Base-by-base conservation (phyloP, 30 jellyfish, hydroid and myxozoan genomes). In the Hydra vulgaris region DNA sequence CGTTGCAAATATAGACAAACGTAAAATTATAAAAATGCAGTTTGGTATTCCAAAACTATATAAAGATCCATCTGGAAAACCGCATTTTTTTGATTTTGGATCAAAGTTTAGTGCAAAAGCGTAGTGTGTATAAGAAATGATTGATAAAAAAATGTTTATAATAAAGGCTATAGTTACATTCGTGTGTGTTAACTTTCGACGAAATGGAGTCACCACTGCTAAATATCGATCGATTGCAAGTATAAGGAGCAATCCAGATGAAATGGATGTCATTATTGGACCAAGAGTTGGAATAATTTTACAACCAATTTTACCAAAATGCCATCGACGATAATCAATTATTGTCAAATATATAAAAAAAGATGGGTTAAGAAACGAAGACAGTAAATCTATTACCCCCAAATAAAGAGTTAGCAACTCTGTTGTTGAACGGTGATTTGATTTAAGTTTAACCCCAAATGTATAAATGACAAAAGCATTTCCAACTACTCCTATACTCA, bases 271-370 rank as follows among this genome's bases (percentile, higher is more conserved):
- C 83, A 70, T 66, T 8, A 80, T 80, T 68, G 83, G 83, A 19
- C 83, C 83, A 15, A 80, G 25, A 0, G 87, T 27, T 18, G 87
- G 87, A 7, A 80, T 15, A 8, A 80, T 25, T 20, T 66, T 56
- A 52, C 87, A 80, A 1, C 87, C 87, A 1, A 17, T 20, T 17
- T 80, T 18, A 66, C 87, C 87, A 70, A 80, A 80, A 80, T 68
- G 84, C 87, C 87, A 80, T 26, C 52, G 53, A 3, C 22, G 1
- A 53, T 25, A 70, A 23, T 70, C 18, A 0, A 15, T 21, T 21
- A 25, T 8, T 17, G 71, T 70, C 87, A 84, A 80, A 24, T 66
- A 80, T 8, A 80, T 80, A 61, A 19, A 66, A 22, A 80, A 66
- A 25, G 87, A 20, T 27, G 87, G 87, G 72, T 70, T 80, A 4